phyloP scores from a whole-genome alignment of 2,888 invertebrate genomes.

The Leptopilina syphax region DNA sequence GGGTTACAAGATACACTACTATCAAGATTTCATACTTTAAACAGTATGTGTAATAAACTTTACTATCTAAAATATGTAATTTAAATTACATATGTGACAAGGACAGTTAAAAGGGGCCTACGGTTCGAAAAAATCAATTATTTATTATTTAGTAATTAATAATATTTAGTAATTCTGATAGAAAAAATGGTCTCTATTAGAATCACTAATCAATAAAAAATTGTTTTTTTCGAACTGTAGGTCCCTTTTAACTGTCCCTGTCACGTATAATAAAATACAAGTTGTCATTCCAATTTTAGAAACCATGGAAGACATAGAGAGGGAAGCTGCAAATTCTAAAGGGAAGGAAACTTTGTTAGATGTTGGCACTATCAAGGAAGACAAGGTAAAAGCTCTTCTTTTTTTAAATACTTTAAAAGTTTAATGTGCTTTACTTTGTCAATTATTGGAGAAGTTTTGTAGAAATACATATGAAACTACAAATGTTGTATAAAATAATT shows the following conservation, averaged over 20 bases:
- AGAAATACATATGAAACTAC: not conserved
- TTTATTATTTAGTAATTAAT: too few relatives aligned
- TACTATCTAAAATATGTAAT: too few relatives aligned
- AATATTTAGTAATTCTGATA: not conserved
- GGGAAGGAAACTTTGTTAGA: not conserved
- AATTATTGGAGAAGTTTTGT: not conserved
- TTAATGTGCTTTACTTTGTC: not conserved
- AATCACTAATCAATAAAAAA: not conserved
- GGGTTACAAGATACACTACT: too few relatives aligned
- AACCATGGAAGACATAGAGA: not conserved
- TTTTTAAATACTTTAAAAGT: not conserved
- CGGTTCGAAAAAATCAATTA: too few relatives aligned
- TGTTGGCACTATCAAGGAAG: not conserved
- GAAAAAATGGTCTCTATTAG: not conserved
- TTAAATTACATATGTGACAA: too few relatives aligned
- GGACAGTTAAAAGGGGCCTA: too few relatives aligned
- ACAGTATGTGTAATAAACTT: too few relatives aligned
- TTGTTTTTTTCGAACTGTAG: too few relatives aligned
- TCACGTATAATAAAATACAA: not conserved
- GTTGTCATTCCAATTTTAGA: not conserved
- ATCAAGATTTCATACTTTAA: too few relatives aligned
- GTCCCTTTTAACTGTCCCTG: too few relatives aligned
- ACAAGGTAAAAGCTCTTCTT: not conserved
- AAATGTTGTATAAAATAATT: not conserved
- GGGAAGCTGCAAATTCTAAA: not conserved